Evolutionary conservation across 2,888 invertebrate species (phyloP), one percentile per base, ranked within the genome.

Genomic region (Agrotis ipsilon): DNA sequence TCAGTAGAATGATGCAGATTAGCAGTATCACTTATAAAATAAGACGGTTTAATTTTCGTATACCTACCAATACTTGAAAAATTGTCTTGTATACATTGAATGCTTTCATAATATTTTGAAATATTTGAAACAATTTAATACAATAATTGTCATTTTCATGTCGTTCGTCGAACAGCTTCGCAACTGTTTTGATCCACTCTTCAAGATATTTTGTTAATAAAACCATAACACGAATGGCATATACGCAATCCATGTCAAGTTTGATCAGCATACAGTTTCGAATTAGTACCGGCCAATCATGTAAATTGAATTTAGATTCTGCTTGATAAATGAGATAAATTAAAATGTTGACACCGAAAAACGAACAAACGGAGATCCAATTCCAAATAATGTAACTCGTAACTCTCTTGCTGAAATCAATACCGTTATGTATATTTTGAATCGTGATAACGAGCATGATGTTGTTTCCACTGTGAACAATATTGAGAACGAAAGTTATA

Each of bases 191-290:
- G 19, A 57, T 39, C 57, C 57, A 39, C 11, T 57, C 32, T 39
- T 57, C n/a, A 9, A 57, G 57, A 19, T 57, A 57, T 16, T 39
- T 57, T 19, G 57, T 57, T 19, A 57, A 39, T 19, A 57, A 57
- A 9, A 57, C 19, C 57, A 57, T 39, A 39, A 57, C 57, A 39
- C 57, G 57, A 9, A 19, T 16, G 1, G 32, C 57, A 39, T 57
- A 58, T 4, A 58, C 39, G 39, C 19, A 58, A 19, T 39, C 57
- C 19, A 58, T 58, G 39, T 58, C 39, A 39, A 58, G 16, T 58
- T 58, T 58, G 16, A 58, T 58, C 16, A 39, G 9, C 39, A 58
- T 19, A 19, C 16, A 58, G 39, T 58, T 39, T 4, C 57, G 57
- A 58, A 58, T 19, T 39, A 58, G 4, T 19, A 5, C 19, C 16